Base-by-base conservation (phyloP, 2,113 vertebrate species). In the Gallinago media region DNA sequence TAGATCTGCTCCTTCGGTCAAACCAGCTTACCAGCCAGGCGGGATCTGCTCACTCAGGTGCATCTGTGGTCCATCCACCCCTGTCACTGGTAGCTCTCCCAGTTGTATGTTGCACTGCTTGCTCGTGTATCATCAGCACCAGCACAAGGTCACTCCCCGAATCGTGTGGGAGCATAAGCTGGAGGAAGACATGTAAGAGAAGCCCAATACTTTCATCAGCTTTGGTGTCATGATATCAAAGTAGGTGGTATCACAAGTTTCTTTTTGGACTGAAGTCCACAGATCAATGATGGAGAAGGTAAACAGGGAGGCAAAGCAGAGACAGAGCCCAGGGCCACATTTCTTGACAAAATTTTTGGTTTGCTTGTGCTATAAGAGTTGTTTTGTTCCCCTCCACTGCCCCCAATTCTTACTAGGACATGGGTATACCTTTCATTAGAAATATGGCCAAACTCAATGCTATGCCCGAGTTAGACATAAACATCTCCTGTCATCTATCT, bases 51-150 rank as follows among this genome's bases (percentile, higher is more conserved):
- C 32, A 27, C 27, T 34, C 29, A 23, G 3, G 13, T 11, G 21
- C 11, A 6, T 18, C 46, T 59, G 65, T 47, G 71, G 5, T 23
- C 49, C 63, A 26, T 15, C 23, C 29, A 26, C 4, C 19, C 25
- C 29, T 1, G 1, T 68, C 15, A 9, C 42, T 5, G 27, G 12
- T 11, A 46, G 34, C 23, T 91, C 25, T 81, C 29, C 34, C 56
- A 63, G 0, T 36, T 56, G 9, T 3, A 19, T 19, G 26, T 11
- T 56, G 23, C 26, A 26, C 21, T 0, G 0, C 47, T 77, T 3
- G 1, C 44, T 52, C 3, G 0, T 9, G 26, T 14, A 6, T 8
- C 0, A 0, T 19, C 38, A 66, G 7, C 70, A 72, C 2, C 42
- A 50, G 44, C 86, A 36, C 4, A 29, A 73, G 17, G 3, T 56